Conservation (phyloP, 2,888 invertebrate species). For the Creontiades dilutus region DNA sequence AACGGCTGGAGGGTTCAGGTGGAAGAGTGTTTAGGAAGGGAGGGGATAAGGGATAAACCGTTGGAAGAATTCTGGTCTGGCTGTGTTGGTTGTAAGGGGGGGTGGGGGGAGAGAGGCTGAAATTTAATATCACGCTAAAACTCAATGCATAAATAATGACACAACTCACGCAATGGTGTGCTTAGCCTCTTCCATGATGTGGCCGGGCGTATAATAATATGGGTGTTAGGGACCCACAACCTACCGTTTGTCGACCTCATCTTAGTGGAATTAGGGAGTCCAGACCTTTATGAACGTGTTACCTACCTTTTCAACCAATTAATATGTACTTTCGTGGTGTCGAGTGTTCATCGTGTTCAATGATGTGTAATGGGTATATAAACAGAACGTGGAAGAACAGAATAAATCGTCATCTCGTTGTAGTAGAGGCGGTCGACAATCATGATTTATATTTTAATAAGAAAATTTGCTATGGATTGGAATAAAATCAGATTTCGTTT, state of each 20-base stretch:
- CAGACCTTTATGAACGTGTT: constrained; percentile 10
- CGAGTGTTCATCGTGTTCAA: too few relatives aligned
- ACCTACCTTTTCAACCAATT: neutral
- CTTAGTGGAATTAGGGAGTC: neutral
- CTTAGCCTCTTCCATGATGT: constrained; percentile 53
- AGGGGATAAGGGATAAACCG: neutral
- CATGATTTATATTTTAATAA: too few relatives aligned
- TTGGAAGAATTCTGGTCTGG: constrained; percentile 4
- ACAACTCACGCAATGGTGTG: constrained; percentile 49
- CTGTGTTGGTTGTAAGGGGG: neutral
- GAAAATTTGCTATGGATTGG: too few relatives aligned
- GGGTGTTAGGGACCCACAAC: constrained; percentile 7
- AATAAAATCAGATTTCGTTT: too few relatives aligned
- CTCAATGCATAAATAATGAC: constrained; percentile 56
- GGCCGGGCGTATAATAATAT: constrained; percentile 3
- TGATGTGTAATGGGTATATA: too few relatives aligned
- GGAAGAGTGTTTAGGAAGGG: too few relatives aligned
- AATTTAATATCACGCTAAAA: constrained; percentile 62
- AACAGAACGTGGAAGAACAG: too few relatives aligned
- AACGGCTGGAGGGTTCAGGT: neutral
- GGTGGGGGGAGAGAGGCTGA: constrained; percentile 8
- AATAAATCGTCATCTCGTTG: too few relatives aligned
- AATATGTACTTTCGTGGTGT: neutral
- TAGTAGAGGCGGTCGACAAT: too few relatives aligned
- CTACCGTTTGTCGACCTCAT: constrained; percentile 2